A percentile compares a stretch with the other conserved stretches of the same genome.
phyloP scores from a whole-genome alignment of 2,888 invertebrate species.

The Apoda limacodes region DNA sequence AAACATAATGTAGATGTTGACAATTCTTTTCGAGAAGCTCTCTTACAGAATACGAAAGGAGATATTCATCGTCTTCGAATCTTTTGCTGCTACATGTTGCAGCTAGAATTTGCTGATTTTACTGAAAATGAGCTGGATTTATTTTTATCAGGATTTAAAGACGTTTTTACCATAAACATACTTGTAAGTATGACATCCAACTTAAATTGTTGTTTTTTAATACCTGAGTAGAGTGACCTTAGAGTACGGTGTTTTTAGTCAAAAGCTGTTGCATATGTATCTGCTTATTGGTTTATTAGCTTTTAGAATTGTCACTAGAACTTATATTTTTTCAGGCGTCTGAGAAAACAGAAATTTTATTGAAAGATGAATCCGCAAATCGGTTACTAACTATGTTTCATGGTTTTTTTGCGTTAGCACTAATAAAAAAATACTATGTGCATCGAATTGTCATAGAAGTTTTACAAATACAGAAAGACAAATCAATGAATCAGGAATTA shows the following conservation, averaged over 20 bases:
- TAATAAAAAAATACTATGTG: slow-evolving; percentile 57
- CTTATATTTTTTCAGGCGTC: slow-evolving; percentile 42
- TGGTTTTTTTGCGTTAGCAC: slow-evolving; percentile 62
- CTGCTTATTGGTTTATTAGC: background rate
- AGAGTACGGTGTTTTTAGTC: no score
- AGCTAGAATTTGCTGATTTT: slow-evolving; percentile 25
- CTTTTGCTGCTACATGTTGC: slow-evolving; percentile 46
- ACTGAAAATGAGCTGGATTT: slow-evolving; percentile 29
- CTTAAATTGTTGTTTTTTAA: background rate
- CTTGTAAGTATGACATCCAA: slow-evolving; percentile 1
- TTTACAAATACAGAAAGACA: slow-evolving; percentile 61
- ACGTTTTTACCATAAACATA: slow-evolving; percentile 48
- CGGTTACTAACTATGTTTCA: slow-evolving; percentile 70
- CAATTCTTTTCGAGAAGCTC: slow-evolving; percentile 29
- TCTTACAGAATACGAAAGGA: slow-evolving; percentile 37
- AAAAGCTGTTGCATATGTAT: slow-evolving; percentile 1
- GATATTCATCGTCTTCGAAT: slow-evolving; percentile 41
- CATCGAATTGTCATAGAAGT: slow-evolving; percentile 65
- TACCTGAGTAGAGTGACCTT: no score
- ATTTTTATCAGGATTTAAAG: slow-evolving; percentile 28
- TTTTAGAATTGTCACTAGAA: slow-evolving; percentile 12
- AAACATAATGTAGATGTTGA: slow-evolving; percentile 27
- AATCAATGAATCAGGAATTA: slow-evolving; percentile 48
- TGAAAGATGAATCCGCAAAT: slow-evolving; percentile 70
- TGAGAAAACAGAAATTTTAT: slow-evolving; percentile 40